Percentiles rank a stretch among this genome's conserved stretches.
Evolutionary conservation across 2,888 invertebrate species (phyloP).

Genomic region (Phorcus lineatus): DNA sequence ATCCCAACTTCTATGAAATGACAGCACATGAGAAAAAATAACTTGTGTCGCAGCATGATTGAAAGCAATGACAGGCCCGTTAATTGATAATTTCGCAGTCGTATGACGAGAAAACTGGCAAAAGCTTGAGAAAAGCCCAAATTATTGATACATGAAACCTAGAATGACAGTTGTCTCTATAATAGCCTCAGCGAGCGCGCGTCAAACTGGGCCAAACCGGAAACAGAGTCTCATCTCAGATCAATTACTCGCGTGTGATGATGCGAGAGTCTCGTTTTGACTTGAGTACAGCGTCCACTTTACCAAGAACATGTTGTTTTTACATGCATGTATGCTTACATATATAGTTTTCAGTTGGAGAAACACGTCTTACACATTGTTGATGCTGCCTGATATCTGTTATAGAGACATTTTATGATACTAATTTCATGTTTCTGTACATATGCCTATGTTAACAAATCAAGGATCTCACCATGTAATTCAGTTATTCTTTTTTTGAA

Average conservation of each 20-base stretch:
- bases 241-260: constrained; percentile 15
- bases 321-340: not conserved
- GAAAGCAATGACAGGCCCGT: constrained; percentile 2
- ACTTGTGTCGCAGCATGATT: not conserved
- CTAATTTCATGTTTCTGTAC: too few species aligned
- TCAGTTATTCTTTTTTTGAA: too few species aligned
- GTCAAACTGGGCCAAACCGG: constrained; percentile 13
- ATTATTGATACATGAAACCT: constrained; percentile 11
- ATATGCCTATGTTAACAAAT: too few species aligned
- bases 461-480: too few species aligned
- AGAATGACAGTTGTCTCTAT: constrained; percentile 5
- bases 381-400: too few species aligned
- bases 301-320: not conserved
- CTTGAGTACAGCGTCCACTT: not conserved
- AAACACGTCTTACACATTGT: too few species aligned
- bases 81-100: constrained; percentile 13
- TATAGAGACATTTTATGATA: too few species aligned
- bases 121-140: constrained; percentile 15
- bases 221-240: not conserved
- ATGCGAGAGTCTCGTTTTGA: not conserved
- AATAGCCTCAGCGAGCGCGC: not conserved
- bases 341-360: too few species aligned
- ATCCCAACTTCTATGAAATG: not conserved
- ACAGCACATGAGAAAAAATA: constrained; percentile 1
- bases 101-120: constrained; percentile 2